phyloP scores from a whole-genome alignment of 2,113 vertebrate genomes.

The Chionis minor region DNA sequence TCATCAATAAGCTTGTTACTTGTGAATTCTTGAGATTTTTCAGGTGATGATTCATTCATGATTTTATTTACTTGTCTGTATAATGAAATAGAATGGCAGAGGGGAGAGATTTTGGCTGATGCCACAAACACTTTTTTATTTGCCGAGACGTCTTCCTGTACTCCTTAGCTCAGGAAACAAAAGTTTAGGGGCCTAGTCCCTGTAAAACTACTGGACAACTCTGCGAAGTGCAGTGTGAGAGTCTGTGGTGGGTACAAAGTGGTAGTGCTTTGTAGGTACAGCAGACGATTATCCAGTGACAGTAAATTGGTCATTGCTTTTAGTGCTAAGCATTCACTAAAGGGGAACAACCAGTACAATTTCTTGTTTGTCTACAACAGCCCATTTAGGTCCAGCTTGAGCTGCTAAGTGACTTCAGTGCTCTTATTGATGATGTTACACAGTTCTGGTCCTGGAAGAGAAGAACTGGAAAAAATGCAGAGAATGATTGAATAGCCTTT shows the following conservation, averaged over 20 bases:
- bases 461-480: background rate
- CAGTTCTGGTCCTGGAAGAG: background rate
- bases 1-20: background rate
- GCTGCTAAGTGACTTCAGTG: background rate
- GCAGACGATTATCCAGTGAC: background rate
- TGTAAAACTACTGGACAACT: background rate
- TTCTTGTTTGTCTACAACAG: background rate
- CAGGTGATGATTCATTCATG: background rate
- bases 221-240: background rate
- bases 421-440: background rate
- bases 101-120: background rate
- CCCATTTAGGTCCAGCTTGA: background rate
- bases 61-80: constrained; percentile 7
- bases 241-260: background rate
- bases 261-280: background rate
- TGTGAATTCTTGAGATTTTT: background rate
- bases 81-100: background rate
- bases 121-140: background rate
- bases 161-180: background rate
- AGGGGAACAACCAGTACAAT: background rate
- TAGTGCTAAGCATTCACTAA: background rate
- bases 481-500: background rate
- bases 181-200: background rate
- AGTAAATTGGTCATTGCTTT: background rate
- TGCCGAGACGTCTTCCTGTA: background rate